Percentiles rank a stretch among this genome's conserved stretches.
Conservation (phyloP, 37 sponge, comb jelly and placozoan species). For the Hormiphora californensis region DNA sequence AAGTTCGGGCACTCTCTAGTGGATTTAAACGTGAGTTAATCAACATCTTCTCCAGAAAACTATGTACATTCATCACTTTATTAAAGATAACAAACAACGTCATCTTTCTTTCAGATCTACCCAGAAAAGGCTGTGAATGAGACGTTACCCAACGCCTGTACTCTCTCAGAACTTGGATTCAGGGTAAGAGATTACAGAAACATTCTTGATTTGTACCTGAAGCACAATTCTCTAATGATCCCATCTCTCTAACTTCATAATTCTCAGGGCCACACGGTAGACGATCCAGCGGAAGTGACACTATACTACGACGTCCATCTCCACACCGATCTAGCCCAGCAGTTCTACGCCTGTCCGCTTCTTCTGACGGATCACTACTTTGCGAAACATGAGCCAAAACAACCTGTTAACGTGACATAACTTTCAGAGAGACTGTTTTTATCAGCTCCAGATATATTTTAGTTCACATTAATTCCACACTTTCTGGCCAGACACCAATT, state of each 20-base stretch:
- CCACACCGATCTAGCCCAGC: slow-evolving; percentile 1
- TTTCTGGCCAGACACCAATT: no score
- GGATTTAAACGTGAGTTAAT: neutral
- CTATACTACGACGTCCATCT: slow-evolving; percentile 41
- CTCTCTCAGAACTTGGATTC: neutral
- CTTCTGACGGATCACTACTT: slow-evolving; percentile 46
- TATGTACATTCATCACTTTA: no score
- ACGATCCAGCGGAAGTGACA: neutral
- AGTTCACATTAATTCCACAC: no score
- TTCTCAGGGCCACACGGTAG: no score
- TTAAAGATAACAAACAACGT: no score
- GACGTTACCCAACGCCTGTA: neutral
- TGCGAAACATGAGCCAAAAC: slow-evolving; percentile 14
- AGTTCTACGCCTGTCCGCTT: slow-evolving; percentile 42
- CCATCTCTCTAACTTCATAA: no score
- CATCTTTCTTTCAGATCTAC: neutral
- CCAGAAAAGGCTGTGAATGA: slow-evolving; percentile 1
- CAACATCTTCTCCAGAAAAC: neutral
- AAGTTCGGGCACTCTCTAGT: slow-evolving; percentile 8
- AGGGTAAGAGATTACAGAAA: neutral
- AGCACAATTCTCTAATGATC: no score
- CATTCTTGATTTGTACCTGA: no score
- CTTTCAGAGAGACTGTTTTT: no score
- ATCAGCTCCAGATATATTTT: no score
- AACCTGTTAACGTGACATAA: no score